Evolutionary conservation across 2,888 invertebrate species (phyloP).

Genomic region (Eumacrocentrus americanus): DNA sequence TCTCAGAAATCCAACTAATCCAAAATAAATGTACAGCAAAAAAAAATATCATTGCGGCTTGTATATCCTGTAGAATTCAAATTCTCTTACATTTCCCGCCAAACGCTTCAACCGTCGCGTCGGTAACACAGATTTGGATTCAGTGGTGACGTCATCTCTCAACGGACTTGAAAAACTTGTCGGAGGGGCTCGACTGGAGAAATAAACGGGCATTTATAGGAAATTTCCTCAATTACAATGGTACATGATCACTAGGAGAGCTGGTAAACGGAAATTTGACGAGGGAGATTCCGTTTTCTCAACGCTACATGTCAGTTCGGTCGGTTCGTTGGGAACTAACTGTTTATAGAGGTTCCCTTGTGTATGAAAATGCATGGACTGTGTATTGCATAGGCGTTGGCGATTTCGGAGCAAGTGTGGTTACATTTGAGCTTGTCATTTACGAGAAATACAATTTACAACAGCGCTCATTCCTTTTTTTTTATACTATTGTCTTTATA

Average conservation of each 20-base stretch:
- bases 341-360: conserved; percentile 17
- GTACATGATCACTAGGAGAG: background rate
- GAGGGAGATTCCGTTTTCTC: background rate
- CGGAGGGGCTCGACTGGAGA: no score
- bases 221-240: no score
- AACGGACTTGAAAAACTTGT: no score
- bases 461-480: no score
- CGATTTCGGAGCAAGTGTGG: conserved; percentile 42
- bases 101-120: background rate
- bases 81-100: no score
- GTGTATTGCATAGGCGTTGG: conserved; percentile 61
- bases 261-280: background rate
- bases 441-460: no score
- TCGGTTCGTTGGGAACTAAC: conserved; percentile 14
- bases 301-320: conserved; percentile 15
- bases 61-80: no score
- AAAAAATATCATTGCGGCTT: no score
- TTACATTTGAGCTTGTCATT: conserved; percentile 39
- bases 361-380: conserved; percentile 48
- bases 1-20: no score
- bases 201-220: no score
- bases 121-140: background rate
- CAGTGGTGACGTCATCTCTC: background rate
- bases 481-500: conserved; percentile 1
- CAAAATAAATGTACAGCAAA: no score